phyloP scores from a whole-genome alignment of 2,113 vertebrate species.

The Centropus unirufus region DNA sequence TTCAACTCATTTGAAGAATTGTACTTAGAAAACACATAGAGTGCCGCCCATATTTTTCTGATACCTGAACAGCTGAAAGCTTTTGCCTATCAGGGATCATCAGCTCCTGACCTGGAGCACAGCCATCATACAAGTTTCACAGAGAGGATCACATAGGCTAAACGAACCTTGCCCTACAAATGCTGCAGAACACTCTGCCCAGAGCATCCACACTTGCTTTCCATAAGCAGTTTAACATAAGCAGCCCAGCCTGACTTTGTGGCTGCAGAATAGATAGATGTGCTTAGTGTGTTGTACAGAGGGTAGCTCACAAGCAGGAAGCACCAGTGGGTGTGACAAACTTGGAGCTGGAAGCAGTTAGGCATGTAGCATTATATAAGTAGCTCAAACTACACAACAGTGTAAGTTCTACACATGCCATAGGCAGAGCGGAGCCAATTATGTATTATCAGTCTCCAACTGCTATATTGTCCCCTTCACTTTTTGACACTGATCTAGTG shows the following conservation, averaged over 20 bases:
- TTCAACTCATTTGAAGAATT: background rate
- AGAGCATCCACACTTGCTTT: background rate
- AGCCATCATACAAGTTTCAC: background rate
- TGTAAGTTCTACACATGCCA: conserved; percentile 26
- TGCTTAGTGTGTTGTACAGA: background rate
- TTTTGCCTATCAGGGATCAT: background rate
- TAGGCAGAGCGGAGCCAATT: conserved; percentile 28
- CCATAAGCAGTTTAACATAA: background rate
- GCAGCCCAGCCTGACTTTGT: background rate
- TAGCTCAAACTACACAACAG: background rate
- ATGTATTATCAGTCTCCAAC: conserved; percentile 46
- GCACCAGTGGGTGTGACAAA: background rate
- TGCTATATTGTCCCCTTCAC: conserved; percentile 25
- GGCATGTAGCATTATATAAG: background rate
- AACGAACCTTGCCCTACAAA: background rate
- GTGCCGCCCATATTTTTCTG: accelerated
- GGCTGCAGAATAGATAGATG: background rate
- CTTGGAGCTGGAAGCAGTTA: conserved; percentile 29
- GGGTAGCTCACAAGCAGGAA: background rate
- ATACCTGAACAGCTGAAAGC: background rate
- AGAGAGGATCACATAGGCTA: accelerated
- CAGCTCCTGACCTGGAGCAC: background rate
- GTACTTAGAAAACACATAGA: background rate
- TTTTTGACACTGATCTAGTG: conserved; percentile 51
- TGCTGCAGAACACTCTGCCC: background rate